Evolutionary conservation across 2,888 invertebrate genomes (phyloP).

Genomic region (Lasioglossum marginatum): DNA sequence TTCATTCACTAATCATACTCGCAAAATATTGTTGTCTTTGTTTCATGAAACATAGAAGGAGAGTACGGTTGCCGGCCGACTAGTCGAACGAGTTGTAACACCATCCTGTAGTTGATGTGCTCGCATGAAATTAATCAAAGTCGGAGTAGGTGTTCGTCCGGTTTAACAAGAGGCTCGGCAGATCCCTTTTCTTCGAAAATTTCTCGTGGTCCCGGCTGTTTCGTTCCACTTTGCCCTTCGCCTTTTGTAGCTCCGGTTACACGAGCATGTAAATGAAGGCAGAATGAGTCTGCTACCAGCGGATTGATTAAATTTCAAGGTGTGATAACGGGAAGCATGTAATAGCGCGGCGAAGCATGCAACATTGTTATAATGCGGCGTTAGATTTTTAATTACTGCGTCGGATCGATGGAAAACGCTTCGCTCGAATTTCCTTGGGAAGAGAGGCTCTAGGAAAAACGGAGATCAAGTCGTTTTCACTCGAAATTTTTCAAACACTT

Average conservation of each 20-base stretch:
- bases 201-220: slow-evolving; percentile 34
- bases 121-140: slow-evolving; percentile 78
- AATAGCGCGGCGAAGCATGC: slow-evolving; percentile 34
- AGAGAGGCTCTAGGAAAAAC: background rate
- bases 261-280: slow-evolving; percentile 50
- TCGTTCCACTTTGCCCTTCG: slow-evolving; percentile 53
- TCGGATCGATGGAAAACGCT: slow-evolving; percentile 20
- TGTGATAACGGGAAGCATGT: slow-evolving; percentile 50
- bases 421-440: background rate
- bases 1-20: too few species aligned
- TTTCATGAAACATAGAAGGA: background rate
- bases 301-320: slow-evolving; percentile 53
- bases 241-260: slow-evolving; percentile 40
- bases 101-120: background rate
- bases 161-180: slow-evolving; percentile 27
- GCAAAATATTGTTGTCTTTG: background rate
- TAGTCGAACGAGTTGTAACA: slow-evolving; percentile 79
- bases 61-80: slow-evolving; percentile 61
- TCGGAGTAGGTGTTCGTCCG: slow-evolving; percentile 63
- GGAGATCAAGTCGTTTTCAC: background rate
- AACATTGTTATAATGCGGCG: slow-evolving; percentile 31
- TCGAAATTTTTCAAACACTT: background rate
- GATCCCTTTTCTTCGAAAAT: slow-evolving; percentile 44
- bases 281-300: slow-evolving; percentile 32
- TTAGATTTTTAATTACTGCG: slow-evolving; percentile 45